Evolutionary conservation across 2,888 invertebrate species (phyloP).

Genomic region (Ichneumoninae sp.): DNA sequence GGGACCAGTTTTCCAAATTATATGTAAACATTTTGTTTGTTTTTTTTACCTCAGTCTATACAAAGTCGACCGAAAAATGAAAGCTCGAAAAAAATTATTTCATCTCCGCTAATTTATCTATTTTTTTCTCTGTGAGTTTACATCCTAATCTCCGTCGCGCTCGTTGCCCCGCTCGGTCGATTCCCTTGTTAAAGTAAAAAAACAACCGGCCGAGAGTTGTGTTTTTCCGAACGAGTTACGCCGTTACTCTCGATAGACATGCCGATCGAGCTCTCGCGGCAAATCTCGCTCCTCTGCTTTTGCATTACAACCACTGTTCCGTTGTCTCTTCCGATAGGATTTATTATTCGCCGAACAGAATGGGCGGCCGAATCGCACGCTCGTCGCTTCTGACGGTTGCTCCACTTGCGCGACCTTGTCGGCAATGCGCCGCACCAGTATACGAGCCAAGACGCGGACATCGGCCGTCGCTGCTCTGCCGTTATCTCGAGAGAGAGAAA

Average conservation of each 20-base stretch:
- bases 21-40: no score
- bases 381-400: constrained; percentile 47
- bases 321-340: background rate
- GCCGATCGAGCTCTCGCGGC: background rate
- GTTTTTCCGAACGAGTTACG: background rate
- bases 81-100: background rate
- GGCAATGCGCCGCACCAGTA: constrained; percentile 69
- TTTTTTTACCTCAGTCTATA: no score
- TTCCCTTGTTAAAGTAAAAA: background rate
- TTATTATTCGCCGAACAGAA: constrained; percentile 10
- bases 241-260: background rate
- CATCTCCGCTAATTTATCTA: background rate
- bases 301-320: background rate
- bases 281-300: background rate
- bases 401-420: constrained; percentile 69
- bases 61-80: background rate
- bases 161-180: background rate
- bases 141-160: background rate
- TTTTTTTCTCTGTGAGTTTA: background rate
- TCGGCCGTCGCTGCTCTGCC: constrained; percentile 39
- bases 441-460: constrained; percentile 67
- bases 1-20: no score
- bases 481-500: constrained; percentile 27
- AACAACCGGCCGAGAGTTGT: background rate
- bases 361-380: constrained; percentile 15